Evolutionary conservation across 2,888 invertebrate genomes (phyloP).

Genomic region (Keiferia lycopersicella): DNA sequence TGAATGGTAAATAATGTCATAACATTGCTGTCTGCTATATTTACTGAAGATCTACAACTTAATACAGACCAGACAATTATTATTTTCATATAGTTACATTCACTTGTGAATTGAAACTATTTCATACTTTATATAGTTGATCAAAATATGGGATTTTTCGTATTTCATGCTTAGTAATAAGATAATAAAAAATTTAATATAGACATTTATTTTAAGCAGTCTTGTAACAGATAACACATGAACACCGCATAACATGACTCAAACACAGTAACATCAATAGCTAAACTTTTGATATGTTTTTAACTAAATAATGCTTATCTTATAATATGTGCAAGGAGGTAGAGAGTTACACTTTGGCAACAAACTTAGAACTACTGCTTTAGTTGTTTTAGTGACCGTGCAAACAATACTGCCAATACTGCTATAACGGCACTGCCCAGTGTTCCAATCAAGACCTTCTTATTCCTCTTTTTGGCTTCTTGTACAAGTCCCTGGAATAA

Average conservation of each 20-base stretch:
- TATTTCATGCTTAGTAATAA: not conserved
- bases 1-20: no score
- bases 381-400: slow-evolving; percentile 60
- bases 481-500: slow-evolving; percentile 48
- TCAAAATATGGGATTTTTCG: not conserved
- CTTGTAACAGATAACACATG: slow-evolving; percentile 6
- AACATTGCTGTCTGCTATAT: not conserved
- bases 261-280: slow-evolving; percentile 13
- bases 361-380: slow-evolving; percentile 33
- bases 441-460: slow-evolving; percentile 66
- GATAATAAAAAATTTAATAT: not conserved
- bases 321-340: slow-evolving; percentile 13
- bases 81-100: no score
- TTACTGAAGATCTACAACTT: no score
- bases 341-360: slow-evolving; percentile 5
- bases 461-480: slow-evolving; percentile 49
- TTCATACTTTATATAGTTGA: no score
- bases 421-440: slow-evolving; percentile 61
- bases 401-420: slow-evolving; percentile 58
- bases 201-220: slow-evolving; percentile 28
- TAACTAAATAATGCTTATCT: not conserved
- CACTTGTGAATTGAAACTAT: no score
- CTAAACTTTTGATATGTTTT: slow-evolving; percentile 9
- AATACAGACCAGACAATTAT: no score
- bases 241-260: slow-evolving; percentile 5